Evolutionary conservation across 2,797 vertebrate species (phyloP), one percentile per base, ranked within the genome.

Genomic region (Pseudochaenichthys georgianus): DNA sequence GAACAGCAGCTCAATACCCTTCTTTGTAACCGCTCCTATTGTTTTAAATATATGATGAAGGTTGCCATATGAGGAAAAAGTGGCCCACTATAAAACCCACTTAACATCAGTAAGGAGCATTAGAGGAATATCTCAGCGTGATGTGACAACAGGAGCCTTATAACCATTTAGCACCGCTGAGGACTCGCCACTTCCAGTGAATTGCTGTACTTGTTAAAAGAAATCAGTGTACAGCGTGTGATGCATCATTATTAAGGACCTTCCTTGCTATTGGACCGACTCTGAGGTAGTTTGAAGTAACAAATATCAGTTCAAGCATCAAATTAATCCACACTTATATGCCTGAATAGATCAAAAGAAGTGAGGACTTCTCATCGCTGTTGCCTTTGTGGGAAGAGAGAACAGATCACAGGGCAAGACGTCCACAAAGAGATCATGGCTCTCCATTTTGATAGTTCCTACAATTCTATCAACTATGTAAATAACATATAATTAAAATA

Each of bases 61-160:
- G 55, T 77, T 53, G 59, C 34, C 54, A 42, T 38, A 43, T 38
- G 77, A 83, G 82, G 55, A 83, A 43, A 88, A 81, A 75, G 75
- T 78, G 64, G 54, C 23, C 51, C 3, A 41, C 82, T 80, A 58
- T 85, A 70, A 65, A 42, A 59, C 53, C 78, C 88, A 82, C 89
- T 90, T 85, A 80, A 91, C 63, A 65, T 55, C 80, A 86, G 75
- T 63, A 52, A 88, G 86, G 70, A 83, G 80, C 85, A 89, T 88
- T 80, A 85, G 77, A 84, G 75, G 75, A 84, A 80, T 79, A 81
- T 77, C 70, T 78, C 41, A n/a, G 67, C 34, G 69, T 71, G 81
- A 75, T 59, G 64, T 86, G 78, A 67, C 83, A 80, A 84, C 77
- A 63, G 64, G 42, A 73, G 64, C 62, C 73, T 64, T 65, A 51